A percentile compares a stretch with the other conserved stretches of the same genome.
phyloP scores from a whole-genome alignment of 2,797 vertebrate species.

The Chaetodon trifasciatus region DNA sequence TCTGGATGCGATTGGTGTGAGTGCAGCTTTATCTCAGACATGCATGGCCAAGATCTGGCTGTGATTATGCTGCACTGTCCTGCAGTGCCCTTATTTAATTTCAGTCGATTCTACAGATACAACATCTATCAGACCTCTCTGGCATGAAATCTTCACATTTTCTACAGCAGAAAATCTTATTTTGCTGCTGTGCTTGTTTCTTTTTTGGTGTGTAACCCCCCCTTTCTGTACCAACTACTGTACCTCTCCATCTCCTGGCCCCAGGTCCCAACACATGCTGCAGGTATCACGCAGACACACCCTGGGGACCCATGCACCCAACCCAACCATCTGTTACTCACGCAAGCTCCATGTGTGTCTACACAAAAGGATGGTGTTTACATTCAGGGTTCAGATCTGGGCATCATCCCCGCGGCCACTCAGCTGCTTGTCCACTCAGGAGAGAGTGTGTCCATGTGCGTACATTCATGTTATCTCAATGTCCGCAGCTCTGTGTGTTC shows the following conservation, averaged over 20 bases:
- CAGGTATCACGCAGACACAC: slow-evolving; percentile 56
- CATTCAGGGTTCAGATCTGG: slow-evolving; percentile 40
- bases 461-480: slow-evolving; percentile 10
- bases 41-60: slow-evolving; percentile 35
- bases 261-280: slow-evolving; percentile 48
- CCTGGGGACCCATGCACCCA: slow-evolving; percentile 33
- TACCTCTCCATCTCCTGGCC: slow-evolving; percentile 27
- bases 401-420: slow-evolving; percentile 49
- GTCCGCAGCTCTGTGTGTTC: slow-evolving; percentile 49
- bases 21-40: slow-evolving; percentile 48
- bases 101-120: slow-evolving; percentile 40
- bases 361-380: slow-evolving; percentile 3
- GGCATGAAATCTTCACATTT: slow-evolving; percentile 21
- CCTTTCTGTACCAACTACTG: not conserved
- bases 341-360: slow-evolving; percentile 33
- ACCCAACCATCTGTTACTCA: slow-evolving; percentile 60
- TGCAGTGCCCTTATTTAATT: slow-evolving; percentile 48
- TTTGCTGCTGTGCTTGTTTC: not conserved
- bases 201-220: slow-evolving; percentile 1
- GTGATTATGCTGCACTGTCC: slow-evolving; percentile 28
- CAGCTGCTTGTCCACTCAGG: slow-evolving; percentile 44
- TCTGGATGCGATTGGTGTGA: slow-evolving; percentile 29
- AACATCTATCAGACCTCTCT: slow-evolving; percentile 33
- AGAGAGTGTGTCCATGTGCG: not conserved
- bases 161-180: slow-evolving; percentile 13